Evolutionary conservation across 2,797 vertebrate species (phyloP).

Genomic region (Pristis pectinata): DNA sequence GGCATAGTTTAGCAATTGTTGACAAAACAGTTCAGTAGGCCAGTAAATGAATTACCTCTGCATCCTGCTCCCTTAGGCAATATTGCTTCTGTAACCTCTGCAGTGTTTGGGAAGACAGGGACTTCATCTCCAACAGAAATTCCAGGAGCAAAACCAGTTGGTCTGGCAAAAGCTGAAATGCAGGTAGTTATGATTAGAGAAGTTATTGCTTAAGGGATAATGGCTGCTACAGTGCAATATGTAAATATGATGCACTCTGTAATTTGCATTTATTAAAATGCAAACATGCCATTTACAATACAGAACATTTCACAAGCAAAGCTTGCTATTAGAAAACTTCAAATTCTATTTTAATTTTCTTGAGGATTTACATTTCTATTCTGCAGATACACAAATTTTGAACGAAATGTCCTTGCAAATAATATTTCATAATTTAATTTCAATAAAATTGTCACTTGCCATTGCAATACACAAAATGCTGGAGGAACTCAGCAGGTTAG

Average conservation of each 20-base stretch:
- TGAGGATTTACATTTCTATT: not conserved
- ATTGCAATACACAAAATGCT: not conserved
- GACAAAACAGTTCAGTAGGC: not conserved
- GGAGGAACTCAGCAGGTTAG: no score
- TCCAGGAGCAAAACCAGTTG: constrained; percentile 89
- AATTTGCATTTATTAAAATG: not conserved
- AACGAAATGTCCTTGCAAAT: not conserved
- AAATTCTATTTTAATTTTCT: not conserved
- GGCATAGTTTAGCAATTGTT: constrained; percentile 14
- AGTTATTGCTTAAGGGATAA: not conserved
- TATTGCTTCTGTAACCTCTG: constrained; percentile 65
- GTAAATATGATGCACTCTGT: not conserved
- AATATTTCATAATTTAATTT: not conserved
- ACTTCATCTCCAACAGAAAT: constrained; percentile 71
- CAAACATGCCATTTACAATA: not conserved
- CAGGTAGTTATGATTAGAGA: constrained; percentile 44
- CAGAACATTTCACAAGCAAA: not conserved
- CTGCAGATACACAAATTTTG: not conserved
- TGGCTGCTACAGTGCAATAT: not conserved
- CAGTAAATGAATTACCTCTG: constrained; percentile 68
- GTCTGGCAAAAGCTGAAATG: constrained; percentile 74
- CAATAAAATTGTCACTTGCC: not conserved
- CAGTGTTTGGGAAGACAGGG: constrained; percentile 59
- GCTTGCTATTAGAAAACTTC: not conserved
- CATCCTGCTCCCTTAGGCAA: constrained; percentile 68